These are phyloP conservation scores for Eupeodes corollae DNA, from an alignment of 1,140 invertebrate genomes.

Conservation along the genomic window DNA sequence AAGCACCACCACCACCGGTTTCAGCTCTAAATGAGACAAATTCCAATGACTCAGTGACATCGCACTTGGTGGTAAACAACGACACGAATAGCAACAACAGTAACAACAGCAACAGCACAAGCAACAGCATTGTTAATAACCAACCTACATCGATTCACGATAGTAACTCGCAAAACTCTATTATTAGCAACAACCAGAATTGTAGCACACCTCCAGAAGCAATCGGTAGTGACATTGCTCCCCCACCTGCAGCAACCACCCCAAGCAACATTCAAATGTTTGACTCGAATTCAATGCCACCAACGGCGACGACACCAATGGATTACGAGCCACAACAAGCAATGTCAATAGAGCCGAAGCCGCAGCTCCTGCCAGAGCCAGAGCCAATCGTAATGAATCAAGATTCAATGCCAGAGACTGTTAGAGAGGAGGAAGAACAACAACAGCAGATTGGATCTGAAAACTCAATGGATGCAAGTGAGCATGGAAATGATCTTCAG, in stretches of 20 bases:
- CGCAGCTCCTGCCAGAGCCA: too few species aligned
- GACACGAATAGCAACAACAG: slow-evolving; percentile 26
- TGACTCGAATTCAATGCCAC: neutral
- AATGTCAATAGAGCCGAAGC: neutral
- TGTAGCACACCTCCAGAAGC: too few species aligned
- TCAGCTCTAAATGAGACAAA: slow-evolving; percentile 26
- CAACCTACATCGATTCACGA: slow-evolving; percentile 34
- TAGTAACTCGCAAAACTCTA: slow-evolving; percentile 33
- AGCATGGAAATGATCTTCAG: neutral
- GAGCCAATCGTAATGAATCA: too few species aligned
- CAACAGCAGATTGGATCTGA: neutral
- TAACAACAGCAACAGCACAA: slow-evolving; percentile 30
- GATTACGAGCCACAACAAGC: too few species aligned
- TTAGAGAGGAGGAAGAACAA: neutral
- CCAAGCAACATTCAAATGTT: too few species aligned
- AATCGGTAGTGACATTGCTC: too few species aligned
- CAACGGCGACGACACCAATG: neutral
- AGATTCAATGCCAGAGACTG: too few species aligned
- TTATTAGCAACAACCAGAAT: slow-evolving; percentile 28
- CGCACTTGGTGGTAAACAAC: slow-evolving; percentile 28
- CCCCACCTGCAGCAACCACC: too few species aligned
- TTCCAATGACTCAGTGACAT: slow-evolving; percentile 31
- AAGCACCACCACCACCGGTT: too few species aligned
- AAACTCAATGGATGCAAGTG: neutral
- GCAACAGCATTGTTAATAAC: slow-evolving; percentile 34